These are phyloP conservation scores for Acipenser transmontanus DNA, from an alignment of 2,797 vertebrate species.

Conservation along the genomic window DNA sequence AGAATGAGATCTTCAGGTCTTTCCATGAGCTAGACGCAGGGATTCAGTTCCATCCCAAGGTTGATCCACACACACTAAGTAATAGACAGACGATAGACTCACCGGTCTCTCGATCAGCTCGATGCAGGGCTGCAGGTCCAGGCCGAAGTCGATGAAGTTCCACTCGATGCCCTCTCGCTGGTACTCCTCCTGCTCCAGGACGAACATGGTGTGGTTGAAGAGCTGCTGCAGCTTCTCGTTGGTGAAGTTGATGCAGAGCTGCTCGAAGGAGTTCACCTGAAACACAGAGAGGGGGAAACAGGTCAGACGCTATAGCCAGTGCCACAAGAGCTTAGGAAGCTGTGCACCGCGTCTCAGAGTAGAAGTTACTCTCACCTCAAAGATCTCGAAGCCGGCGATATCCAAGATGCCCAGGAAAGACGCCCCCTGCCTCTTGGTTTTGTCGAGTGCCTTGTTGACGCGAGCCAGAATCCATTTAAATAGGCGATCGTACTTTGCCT, in stretches of 20 bases:
- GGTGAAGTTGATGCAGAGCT: slow-evolving; percentile 96
- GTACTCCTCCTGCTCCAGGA: slow-evolving; percentile 97
- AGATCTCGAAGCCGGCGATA: slow-evolving; percentile 96
- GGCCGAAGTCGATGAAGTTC: slow-evolving; percentile 97
- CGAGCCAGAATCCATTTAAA: slow-evolving; percentile 88
- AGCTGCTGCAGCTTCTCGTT: slow-evolving; percentile 97
- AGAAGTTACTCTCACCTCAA: slow-evolving; percentile 30
- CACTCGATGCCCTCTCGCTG: slow-evolving; percentile 97
- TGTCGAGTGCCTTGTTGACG: slow-evolving; percentile 92
- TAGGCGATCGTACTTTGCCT: slow-evolving; percentile 86
- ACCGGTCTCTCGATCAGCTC: slow-evolving; percentile 94
- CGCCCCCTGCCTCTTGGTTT: slow-evolving; percentile 90
- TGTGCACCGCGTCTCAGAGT: too few species aligned
- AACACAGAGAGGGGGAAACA: slow-evolving; percentile 10
- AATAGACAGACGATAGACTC: slow-evolving; percentile 39
- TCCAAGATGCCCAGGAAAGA: slow-evolving; percentile 95
- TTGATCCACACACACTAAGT: neutral
- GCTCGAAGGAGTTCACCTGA: slow-evolving; percentile 94
- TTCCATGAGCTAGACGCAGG: slow-evolving; percentile 54
- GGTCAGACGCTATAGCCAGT: neutral
- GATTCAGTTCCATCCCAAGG: neutral
- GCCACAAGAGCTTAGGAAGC: too few species aligned
- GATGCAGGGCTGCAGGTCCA: slow-evolving; percentile 95
- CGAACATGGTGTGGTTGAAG: slow-evolving; percentile 98
- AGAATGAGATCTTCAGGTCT: slow-evolving; percentile 44